These are phyloP conservation scores for Temnopleurus reevesii DNA, from an alignment of 53 echinoderm and acorn worm species.

Conservation along the genomic window DNA sequence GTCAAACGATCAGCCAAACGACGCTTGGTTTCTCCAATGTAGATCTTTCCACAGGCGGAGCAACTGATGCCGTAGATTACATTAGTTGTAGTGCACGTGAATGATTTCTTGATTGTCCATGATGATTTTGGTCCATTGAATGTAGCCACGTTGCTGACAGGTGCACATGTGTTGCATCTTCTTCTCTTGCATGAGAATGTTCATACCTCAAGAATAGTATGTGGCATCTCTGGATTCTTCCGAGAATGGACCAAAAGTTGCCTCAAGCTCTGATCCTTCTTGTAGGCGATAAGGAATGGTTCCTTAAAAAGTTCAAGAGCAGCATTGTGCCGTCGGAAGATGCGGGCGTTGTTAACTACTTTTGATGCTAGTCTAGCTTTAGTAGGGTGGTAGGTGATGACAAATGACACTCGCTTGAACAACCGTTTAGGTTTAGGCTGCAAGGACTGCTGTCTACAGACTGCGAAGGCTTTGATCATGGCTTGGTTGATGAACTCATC, in stretches of 20 bases:
- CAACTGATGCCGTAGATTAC: not conserved
- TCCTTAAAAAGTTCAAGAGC: not conserved
- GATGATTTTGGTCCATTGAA: not conserved
- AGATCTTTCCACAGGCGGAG: not conserved
- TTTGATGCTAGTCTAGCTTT: not conserved
- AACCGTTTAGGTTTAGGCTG: not conserved
- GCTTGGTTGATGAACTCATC: not conserved
- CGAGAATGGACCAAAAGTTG: not conserved
- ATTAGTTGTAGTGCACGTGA: not conserved
- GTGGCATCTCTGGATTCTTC: not conserved
- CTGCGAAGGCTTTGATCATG: not conserved
- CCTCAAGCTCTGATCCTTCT: not conserved
- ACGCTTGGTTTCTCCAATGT: not conserved
- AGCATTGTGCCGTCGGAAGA: not conserved
- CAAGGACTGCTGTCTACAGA: not conserved
- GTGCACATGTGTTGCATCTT: not conserved
- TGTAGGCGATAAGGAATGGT: not conserved
- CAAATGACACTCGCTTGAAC: not conserved
- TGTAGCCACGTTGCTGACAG: not conserved
- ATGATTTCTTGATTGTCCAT: not conserved
- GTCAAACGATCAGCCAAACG: not conserved
- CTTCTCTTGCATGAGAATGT: not conserved
- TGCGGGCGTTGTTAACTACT: not conserved
- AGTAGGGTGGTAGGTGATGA: not conserved
- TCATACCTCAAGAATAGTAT: no score